Base-by-base conservation (phyloP, 2,797 vertebrate species). In the Adelosebastes latens region DNA sequence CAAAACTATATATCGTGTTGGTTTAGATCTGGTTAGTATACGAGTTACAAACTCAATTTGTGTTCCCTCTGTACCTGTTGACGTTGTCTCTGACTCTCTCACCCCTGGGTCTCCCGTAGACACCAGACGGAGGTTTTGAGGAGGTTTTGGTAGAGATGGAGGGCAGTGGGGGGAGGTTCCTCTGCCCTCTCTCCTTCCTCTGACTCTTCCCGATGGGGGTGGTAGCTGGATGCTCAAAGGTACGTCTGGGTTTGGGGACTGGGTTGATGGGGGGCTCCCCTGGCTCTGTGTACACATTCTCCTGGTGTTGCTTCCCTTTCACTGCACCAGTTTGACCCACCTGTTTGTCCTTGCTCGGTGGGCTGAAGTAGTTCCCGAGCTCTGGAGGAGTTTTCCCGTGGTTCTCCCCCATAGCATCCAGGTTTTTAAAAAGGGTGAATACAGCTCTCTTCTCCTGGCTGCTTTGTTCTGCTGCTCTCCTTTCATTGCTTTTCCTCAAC, bases 351-450 rank as follows among this genome's bases (percentile, higher is more conserved):
- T 95, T 96, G 85, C 90, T 95, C 5, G 95, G 96, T 1, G 97
- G 97, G 63, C 96, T 97, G 76, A 99, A 99, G 77, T 98, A 99
- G 83, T 97, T 99, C 69, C 98, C 98, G 0, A 97, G 87, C 79
- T 97, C 97, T 1, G 96, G 92, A 2, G 96, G 96, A 22, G 96
- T 89, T 80, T 97, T 97, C 3, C 95, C 92, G 0, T 95, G 93
- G 11, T 96, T 94, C 0, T 97, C 96, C 75, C 96, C 97, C 94
- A 98, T 95, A 22, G 97, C 97, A 90, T 99, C 98, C 59, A 99
- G 94, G 84, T 96, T 98, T 92, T 96, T 97, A 72, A 99, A 98
- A 79, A 97, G 98, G 61, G 91, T 97, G 85, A 98, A 95, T 29
- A 99, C 97, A 0, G 96, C 97, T 68, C 96, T 95, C 67, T 96